Conservation (phyloP, 2,797 vertebrate genomes). For the Lagocephalus sceleratus region DNA sequence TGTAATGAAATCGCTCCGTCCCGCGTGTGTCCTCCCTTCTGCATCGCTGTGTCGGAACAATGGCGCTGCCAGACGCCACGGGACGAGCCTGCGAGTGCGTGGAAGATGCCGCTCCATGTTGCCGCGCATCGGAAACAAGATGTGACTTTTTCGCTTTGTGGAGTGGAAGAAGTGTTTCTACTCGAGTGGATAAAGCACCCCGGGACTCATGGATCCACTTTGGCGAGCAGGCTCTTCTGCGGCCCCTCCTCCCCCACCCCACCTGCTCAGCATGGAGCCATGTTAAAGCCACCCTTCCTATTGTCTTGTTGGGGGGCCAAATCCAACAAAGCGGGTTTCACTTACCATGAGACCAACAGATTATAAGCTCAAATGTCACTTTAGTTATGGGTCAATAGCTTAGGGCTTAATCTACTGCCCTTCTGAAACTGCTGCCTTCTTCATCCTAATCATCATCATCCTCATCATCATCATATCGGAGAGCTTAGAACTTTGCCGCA, state of each 20-base stretch:
- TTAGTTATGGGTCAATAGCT: constrained; percentile 68
- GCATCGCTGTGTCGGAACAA: constrained; percentile 55
- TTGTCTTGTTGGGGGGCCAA: constrained; percentile 44
- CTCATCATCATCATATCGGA: constrained; percentile 8
- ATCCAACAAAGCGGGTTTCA: constrained; percentile 65
- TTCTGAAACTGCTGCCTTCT: constrained; percentile 31
- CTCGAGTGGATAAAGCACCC: constrained; percentile 1
- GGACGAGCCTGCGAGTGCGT: constrained; percentile 20
- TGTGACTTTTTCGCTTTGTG: constrained; percentile 8
- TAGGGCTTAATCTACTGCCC: constrained; percentile 48
- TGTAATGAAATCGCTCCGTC: constrained; percentile 57
- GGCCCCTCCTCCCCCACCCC: background rate
- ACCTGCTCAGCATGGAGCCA: constrained; percentile 27
- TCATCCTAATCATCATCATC: constrained; percentile 18
- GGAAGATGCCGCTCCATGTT: constrained; percentile 20
- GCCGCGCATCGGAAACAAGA: constrained; percentile 13
- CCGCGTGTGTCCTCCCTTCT: constrained; percentile 43
- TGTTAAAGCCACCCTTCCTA: constrained; percentile 42
- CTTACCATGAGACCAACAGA: constrained; percentile 56
- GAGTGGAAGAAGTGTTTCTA: background rate
- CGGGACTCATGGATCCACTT: constrained; percentile 10
- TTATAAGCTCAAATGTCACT: constrained; percentile 65
- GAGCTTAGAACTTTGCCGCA: constrained; percentile 29
- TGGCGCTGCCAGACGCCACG: constrained; percentile 38
- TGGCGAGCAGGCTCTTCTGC: constrained; percentile 11